Base-by-base conservation (phyloP, 1,140 invertebrate species). In the Macrobrachium rosenbergii region DNA sequence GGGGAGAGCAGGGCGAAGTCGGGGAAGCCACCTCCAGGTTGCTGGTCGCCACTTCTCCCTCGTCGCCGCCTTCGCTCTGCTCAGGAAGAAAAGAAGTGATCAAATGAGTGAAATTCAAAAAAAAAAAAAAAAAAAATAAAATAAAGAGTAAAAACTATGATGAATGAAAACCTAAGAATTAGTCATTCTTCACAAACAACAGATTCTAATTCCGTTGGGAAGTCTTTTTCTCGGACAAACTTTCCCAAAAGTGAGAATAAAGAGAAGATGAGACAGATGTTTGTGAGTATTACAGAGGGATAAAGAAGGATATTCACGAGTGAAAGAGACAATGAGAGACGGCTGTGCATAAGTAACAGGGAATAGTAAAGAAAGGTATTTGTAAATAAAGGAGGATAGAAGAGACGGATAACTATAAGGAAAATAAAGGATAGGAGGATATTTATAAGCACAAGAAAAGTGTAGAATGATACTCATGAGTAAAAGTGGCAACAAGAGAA, bases 151-250 rank as follows among this genome's bases (percentile, higher is more conserved):
- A 2, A n/a, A 37, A 17, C 16, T 37, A 37, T 37, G 1, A 37
- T 37, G 28, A 37, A 37, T 1, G 28, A 37, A 37, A 37, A 37
- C 28, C 28, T 37, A 1, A 37, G 28, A 37, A 37, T 37, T 1
- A 37, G 28, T 37, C 28, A 1, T 98, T 97, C 91, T 98, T 96
- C 93, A 97, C 97, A 90, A 97, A 93, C 23, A 96, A 93, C 91
- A 98, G 97, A 63, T 96, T 96, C 92, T 98, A 98, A 86, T 97
- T 94, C 96, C 97, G 98, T 92, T 98, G 98, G 59, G 97, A 97
- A 72, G 97, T 93, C 59, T 97, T 94, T 91, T 98, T 98, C 94
- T 98, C 97, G 91, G 98, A 98, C 97, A 97, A 98, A 3, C 98
- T 97, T n/a, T 97, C 98, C 14, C 2, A 45, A 43, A 21, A 28